phyloP scores from a whole-genome alignment of 2,113 vertebrate species.

The Neogale vison region DNA sequence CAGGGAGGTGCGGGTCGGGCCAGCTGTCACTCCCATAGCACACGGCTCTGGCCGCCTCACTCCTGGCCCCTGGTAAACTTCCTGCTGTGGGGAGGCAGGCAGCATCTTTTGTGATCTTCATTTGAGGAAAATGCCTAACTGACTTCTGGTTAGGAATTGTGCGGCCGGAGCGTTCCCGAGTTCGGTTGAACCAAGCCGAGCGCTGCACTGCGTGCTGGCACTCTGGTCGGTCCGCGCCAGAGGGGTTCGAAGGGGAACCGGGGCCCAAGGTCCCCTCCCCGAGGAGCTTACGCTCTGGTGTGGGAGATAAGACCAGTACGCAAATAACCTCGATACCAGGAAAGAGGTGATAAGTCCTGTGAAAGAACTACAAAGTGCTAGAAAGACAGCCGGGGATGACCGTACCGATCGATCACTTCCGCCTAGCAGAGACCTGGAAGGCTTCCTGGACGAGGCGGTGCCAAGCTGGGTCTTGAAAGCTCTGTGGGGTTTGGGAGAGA shows the following conservation, averaged over 20 bases:
- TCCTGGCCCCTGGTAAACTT: not conserved
- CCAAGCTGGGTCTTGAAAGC: not conserved
- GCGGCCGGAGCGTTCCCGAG: conserved; percentile 11
- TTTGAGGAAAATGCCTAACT: not conserved
- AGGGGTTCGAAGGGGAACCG: not conserved
- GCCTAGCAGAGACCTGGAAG: conserved; percentile 30
- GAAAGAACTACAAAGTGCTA: not conserved
- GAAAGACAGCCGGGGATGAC: not conserved
- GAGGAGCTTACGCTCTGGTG: not conserved
- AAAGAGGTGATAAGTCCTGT: not conserved
- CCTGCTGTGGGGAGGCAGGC: not conserved
- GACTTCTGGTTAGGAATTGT: conserved; percentile 5
- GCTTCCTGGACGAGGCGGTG: conserved; percentile 48
- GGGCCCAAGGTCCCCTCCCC: not conserved
- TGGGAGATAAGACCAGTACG: conserved; percentile 47
- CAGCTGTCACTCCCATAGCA: conserved; percentile 58
- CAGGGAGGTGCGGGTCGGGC: not conserved
- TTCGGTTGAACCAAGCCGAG: not conserved
- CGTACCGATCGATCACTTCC: not conserved
- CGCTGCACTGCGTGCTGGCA: not conserved
- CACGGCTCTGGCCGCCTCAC: not conserved
- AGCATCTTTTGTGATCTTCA: not conserved
- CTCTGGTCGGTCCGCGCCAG: not conserved
- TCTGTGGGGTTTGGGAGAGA: not conserved
- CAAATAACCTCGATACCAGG: not conserved